A percentile compares a stretch with the other conserved stretches of the same genome.
Conservation (phyloP, 2,113 vertebrate species). For the Carettochelys insculpta region DNA sequence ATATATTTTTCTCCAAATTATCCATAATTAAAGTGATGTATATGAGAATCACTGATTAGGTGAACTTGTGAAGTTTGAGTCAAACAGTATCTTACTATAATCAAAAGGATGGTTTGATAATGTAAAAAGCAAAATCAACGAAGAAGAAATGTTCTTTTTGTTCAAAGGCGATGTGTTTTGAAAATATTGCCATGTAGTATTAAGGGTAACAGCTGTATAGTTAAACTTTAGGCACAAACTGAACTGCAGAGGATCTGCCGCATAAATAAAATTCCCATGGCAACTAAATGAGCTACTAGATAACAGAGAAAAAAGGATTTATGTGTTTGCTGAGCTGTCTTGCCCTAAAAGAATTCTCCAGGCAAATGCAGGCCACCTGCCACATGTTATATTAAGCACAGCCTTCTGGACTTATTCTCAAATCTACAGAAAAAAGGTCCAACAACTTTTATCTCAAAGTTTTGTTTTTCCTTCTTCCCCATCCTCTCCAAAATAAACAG, state of each 20-base stretch:
- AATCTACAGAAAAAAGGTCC: slow-evolving; percentile 75
- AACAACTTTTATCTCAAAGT: slow-evolving; percentile 78
- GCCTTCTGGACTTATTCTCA: slow-evolving; percentile 84
- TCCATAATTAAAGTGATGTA: slow-evolving; percentile 33
- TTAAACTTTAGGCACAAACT: slow-evolving; percentile 87
- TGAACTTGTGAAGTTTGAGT: slow-evolving; percentile 46
- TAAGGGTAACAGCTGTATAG: slow-evolving; percentile 82
- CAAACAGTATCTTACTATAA: slow-evolving; percentile 37
- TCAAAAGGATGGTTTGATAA: slow-evolving; percentile 70
- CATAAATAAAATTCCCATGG: slow-evolving; percentile 92
- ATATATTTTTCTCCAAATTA: slow-evolving; percentile 30
- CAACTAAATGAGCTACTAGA: slow-evolving; percentile 89
- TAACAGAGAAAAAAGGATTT: slow-evolving; percentile 89
- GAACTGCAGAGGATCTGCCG: slow-evolving; percentile 83
- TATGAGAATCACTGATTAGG: slow-evolving; percentile 20
- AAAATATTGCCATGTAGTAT: slow-evolving; percentile 82
- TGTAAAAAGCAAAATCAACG: slow-evolving; percentile 71
- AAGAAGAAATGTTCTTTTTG: slow-evolving; percentile 72
- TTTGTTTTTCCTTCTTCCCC: slow-evolving; percentile 60
- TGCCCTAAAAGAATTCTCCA: slow-evolving; percentile 90
- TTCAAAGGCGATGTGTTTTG: slow-evolving; percentile 78
- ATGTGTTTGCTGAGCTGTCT: slow-evolving; percentile 91
- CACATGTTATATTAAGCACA: slow-evolving; percentile 88
- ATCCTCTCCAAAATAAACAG: slow-evolving; percentile 60
- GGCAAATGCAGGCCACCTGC: slow-evolving; percentile 89